These are phyloP conservation scores for Empis stercorea DNA, from an alignment of 2,888 invertebrate species.

Conservation along the genomic window DNA sequence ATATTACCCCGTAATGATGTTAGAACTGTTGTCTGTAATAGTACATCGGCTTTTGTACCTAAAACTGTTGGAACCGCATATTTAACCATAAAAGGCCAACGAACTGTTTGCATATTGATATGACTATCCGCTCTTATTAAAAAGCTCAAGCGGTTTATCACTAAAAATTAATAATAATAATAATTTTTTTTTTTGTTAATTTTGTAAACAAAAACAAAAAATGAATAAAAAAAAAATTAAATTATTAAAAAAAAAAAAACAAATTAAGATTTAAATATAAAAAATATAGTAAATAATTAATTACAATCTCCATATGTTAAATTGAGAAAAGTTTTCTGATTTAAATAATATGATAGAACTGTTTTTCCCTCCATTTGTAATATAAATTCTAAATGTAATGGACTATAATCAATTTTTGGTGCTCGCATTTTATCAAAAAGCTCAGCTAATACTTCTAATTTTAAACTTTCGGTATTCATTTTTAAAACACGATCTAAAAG, in stretches of 20 bases:
- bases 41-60: conserved; percentile 43
- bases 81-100: conserved; percentile 42
- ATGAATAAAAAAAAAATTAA: conserved; percentile 6
- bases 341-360: conserved; percentile 51
- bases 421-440: conserved; percentile 38
- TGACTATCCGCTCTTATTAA: conserved; percentile 47
- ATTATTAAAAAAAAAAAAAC: background rate
- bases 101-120: conserved; percentile 45
- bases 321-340: conserved; percentile 48
- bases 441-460: conserved; percentile 41
- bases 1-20: conserved; percentile 58
- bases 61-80: conserved; percentile 43
- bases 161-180: no score
- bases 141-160: conserved; percentile 42
- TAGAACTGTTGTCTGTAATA: conserved; percentile 39
- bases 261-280: background rate
- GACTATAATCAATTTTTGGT: conserved; percentile 33
- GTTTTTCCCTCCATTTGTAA: conserved; percentile 53
- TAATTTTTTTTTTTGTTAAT: no score
- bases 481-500: conserved; percentile 35
- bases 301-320: conserved; percentile 49
- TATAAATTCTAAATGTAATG: conserved; percentile 53
- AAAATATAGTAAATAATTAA: conserved; percentile 18
- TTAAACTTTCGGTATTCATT: conserved; percentile 39
- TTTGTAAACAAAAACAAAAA: background rate